Percentiles rank a stretch among this genome's conserved stretches.
Conservation (phyloP, 2,113 vertebrate genomes). For the Heterochromis multidens region DNA sequence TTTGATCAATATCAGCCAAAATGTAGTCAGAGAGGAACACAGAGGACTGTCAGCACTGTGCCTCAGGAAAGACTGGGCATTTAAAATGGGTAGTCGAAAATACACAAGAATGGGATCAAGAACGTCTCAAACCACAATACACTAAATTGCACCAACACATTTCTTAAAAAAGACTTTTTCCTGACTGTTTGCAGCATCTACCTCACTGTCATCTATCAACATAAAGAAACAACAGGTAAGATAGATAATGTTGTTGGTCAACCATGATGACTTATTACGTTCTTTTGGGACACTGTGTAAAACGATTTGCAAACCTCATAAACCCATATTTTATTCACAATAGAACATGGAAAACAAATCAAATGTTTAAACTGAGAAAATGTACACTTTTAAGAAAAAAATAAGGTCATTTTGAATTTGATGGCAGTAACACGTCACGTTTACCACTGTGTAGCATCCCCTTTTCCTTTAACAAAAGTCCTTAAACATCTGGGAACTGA, state of each 20-base stretch:
- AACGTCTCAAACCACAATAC: neutral
- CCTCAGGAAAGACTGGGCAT: slow-evolving; percentile 13
- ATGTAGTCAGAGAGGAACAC: slow-evolving; percentile 38
- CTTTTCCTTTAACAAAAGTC: too few relatives aligned
- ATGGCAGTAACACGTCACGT: too few relatives aligned
- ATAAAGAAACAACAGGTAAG: rapidly evolving
- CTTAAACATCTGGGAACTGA: too few relatives aligned
- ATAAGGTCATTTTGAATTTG: rapidly evolving
- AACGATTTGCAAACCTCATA: neutral
- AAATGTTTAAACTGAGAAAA: neutral
- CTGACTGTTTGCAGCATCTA: slow-evolving; percentile 10
- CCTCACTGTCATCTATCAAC: slow-evolving; percentile 8
- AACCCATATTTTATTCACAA: neutral
- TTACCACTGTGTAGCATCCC: too few relatives aligned
- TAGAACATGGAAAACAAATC: neutral
- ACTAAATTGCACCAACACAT: neutral
- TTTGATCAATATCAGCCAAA: slow-evolving; percentile 69
- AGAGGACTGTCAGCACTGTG: slow-evolving; percentile 4
- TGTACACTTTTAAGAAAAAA: too few relatives aligned
- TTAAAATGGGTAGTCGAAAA: slow-evolving; percentile 13
- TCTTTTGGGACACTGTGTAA: neutral
- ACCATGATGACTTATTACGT: neutral
- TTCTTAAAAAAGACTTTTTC: neutral
- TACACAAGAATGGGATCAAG: neutral
- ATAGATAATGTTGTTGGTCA: neutral